phyloP scores from a whole-genome alignment of 1,140 invertebrate species.

The Mactra quadrangularis region DNA sequence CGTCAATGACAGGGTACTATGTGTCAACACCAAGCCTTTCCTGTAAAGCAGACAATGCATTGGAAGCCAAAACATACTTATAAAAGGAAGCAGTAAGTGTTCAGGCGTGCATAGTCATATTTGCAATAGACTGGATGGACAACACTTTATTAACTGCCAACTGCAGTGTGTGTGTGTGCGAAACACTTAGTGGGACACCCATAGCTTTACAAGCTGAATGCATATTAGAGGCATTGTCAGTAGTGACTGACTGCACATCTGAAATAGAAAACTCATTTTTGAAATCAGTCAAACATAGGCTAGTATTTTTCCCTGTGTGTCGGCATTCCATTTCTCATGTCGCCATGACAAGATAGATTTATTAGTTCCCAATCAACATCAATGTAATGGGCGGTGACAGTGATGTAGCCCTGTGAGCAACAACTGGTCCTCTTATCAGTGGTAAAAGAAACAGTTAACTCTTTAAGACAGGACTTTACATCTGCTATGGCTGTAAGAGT shows the following conservation, averaged over 20 bases:
- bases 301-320: conserved; percentile 36
- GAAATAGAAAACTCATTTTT: conserved; percentile 13
- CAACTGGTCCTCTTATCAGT: conserved; percentile 38
- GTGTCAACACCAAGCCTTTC: background rate
- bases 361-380: conserved; percentile 22
- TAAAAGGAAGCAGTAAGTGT: conserved; percentile 31
- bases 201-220: conserved; percentile 1
- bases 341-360: conserved; percentile 15
- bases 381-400: conserved; percentile 33
- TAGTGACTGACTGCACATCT: background rate
- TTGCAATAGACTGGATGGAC: background rate
- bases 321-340: conserved; percentile 14
- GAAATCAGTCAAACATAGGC: background rate
- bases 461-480: conserved; percentile 12
- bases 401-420: conserved; percentile 21
- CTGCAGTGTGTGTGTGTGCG: conserved; percentile 31
- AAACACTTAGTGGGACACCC: background rate
- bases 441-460: conserved; percentile 13
- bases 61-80: conserved; percentile 31
- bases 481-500: conserved; percentile 78
- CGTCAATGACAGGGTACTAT: conserved; percentile 20
- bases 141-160: conserved; percentile 6
- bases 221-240: conserved; percentile 46
- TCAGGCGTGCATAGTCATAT: background rate
- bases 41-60: conserved; percentile 30